Conservation (phyloP, 2,888 invertebrate species). For the Maniola hyperantus region DNA sequence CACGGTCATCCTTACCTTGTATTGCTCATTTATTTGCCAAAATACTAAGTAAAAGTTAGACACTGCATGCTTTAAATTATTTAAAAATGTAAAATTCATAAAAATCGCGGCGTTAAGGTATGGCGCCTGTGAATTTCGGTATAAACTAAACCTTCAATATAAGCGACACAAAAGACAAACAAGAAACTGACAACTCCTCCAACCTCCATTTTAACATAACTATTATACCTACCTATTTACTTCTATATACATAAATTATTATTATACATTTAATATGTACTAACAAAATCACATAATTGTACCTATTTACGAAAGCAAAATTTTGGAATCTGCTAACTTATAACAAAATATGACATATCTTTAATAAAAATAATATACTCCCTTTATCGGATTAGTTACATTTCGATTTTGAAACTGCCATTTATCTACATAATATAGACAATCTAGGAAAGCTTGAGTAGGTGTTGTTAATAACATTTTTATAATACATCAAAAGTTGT, state of each 20-base stretch:
- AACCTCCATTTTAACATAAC: background rate
- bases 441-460: background rate
- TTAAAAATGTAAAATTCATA: background rate
- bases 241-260: background rate
- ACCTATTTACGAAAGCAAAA: background rate
- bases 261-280: too few species aligned
- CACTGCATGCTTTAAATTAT: slow-evolving; percentile 5
- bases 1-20: background rate
- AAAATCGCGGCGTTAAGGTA: slow-evolving; percentile 15
- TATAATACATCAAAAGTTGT: background rate
- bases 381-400: background rate
- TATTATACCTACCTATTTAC: background rate
- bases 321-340: background rate
- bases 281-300: background rate
- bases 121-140: slow-evolving; percentile 7
- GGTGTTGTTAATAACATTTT: background rate
- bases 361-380: background rate
- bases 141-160: slow-evolving; percentile 11
- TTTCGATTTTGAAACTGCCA: slow-evolving; percentile 10
- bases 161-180: background rate
- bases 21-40: slow-evolving; percentile 26
- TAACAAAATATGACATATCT: slow-evolving; percentile 13
- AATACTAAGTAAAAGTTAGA: slow-evolving; percentile 7
- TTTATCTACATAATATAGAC: slow-evolving; percentile 9
- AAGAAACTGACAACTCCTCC: slow-evolving; percentile 12